Base-by-base conservation (phyloP, 1,140 invertebrate genomes). In the Drosophila littoralis region DNA sequence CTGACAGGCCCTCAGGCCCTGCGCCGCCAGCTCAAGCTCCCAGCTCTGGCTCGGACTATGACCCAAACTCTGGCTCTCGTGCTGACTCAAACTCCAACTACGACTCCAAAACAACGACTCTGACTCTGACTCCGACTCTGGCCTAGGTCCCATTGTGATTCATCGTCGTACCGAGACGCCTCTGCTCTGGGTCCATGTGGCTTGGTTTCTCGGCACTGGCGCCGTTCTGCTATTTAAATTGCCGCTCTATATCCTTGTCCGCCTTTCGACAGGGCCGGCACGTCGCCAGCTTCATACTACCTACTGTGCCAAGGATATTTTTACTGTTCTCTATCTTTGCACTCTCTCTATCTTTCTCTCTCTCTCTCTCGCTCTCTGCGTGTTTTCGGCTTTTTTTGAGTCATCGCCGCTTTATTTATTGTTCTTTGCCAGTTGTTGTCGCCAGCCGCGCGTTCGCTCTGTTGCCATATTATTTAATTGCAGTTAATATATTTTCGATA, bases 141-240 rank as follows among this genome's bases (percentile, higher is more conserved):
- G 43, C 17, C 45, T 57, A 32, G 45, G 38, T 40, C 40, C 58
- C 51, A 70, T 50, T 73, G 63, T 73, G 70, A 73, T 73, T 73
- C 70, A 73, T 73, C 64, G 68, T 38, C 35, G 50, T 9, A 15
- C 28, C 38, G 50, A 36, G 55, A 28, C 36, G 43, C n/a, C 33
- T 32, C 36, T 46, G 10, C 55, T 33, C 45, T 61, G 59, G 42
- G 46, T 65, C 74, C 51, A 46, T 40, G 71, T 82, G 79, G 81
- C 67, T 77, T 84, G 66, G 78, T 81, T 78, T 70, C 22, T 45
- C 42, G 42, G 46, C 54, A 59, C 79, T 86, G 82, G 82, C 82
- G 82, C 82, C 82, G 75, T 86, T 82, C 78, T 81, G 82, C 73
- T 74, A 75, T 84, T 84, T 77, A 77, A 84, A 74, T 84, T 80